Evolutionary conservation across 2,113 vertebrate species (phyloP).

Genomic region (Bolborhynchus lineola): DNA sequence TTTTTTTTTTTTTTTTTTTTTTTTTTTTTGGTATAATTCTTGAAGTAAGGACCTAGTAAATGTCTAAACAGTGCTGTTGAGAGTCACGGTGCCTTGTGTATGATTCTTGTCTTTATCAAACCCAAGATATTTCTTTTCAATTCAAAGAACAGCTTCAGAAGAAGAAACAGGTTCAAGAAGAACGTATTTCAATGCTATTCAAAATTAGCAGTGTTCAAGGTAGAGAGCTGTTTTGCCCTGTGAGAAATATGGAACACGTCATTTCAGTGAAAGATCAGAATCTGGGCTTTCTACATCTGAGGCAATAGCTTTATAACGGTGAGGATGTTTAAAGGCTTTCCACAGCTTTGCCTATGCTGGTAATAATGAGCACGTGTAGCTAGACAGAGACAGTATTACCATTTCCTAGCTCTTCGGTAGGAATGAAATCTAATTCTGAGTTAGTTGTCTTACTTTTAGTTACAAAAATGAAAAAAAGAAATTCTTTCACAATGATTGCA

Average conservation of each 20-base stretch:
- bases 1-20: not conserved
- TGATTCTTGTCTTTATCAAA: not conserved
- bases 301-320: not conserved
- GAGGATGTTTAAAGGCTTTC: not conserved
- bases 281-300: not conserved
- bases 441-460: not conserved
- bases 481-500: not conserved
- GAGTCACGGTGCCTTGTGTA: not conserved
- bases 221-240: not conserved
- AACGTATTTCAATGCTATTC: not conserved
- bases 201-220: not conserved
- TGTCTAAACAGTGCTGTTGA: not conserved
- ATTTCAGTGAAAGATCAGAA: not conserved
- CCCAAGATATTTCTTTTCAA: not conserved
- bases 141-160: not conserved
- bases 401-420: not conserved
- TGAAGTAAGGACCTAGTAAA: not conserved
- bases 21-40: not conserved
- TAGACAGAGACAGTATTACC: not conserved
- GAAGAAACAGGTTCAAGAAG: not conserved
- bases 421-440: not conserved
- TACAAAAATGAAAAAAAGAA: not conserved
- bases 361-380: not conserved
- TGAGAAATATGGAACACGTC: not conserved
- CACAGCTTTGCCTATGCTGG: not conserved